These are phyloP conservation scores for Pangasianodon hypophthalmus DNA, from an alignment of 2,113 vertebrate genomes.

Conservation along the genomic window DNA sequence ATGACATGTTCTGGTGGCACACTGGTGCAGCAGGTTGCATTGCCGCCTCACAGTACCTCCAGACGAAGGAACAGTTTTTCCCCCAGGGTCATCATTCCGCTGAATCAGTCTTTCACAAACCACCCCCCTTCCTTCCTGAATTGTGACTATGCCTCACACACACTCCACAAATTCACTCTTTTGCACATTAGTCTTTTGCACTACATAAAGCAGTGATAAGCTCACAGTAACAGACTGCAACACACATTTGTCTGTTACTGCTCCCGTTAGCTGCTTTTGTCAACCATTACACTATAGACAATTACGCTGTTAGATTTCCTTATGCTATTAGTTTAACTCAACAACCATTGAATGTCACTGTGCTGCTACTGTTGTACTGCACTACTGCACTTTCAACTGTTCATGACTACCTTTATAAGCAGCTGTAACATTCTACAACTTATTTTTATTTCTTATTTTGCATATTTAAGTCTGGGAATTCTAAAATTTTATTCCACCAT, in stretches of 20 bases:
- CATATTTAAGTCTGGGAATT: too few species aligned
- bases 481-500: too few species aligned
- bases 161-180: not conserved
- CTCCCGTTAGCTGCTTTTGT: not conserved
- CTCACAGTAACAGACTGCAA: not conserved
- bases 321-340: not conserved
- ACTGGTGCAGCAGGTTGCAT: too few species aligned
- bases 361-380: not conserved
- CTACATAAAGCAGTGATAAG: not conserved
- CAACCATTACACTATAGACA: not conserved
- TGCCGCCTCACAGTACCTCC: not conserved
- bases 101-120: not conserved
- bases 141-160: not conserved
- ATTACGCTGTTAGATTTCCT: not conserved
- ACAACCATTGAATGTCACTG: not conserved
- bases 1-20: not conserved
- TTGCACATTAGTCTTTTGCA: not conserved
- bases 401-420: not conserved
- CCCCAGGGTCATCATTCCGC: constrained; percentile 1
- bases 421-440: not conserved
- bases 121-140: not conserved
- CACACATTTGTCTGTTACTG: not conserved
- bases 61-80: not conserved
- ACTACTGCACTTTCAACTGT: not conserved
- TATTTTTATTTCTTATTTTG: not conserved